Evolutionary conservation across 2,888 invertebrate genomes (phyloP), one percentile per base, ranked within the genome.

Genomic region (Callinectes sapidus): DNA sequence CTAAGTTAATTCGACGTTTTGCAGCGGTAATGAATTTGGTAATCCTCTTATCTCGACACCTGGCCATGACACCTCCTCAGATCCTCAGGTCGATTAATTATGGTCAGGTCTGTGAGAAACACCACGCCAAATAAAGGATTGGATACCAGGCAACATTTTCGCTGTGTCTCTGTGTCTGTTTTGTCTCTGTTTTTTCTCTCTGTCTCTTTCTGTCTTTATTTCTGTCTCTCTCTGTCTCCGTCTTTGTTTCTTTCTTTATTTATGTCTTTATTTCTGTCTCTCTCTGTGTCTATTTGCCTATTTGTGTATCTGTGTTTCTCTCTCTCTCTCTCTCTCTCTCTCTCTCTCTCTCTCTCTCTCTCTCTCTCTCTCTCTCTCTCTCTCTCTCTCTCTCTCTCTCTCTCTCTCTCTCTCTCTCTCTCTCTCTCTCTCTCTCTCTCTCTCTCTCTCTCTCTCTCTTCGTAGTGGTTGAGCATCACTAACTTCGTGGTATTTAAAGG

Each of bases 261-360:
- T 66, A 23, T 66, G n/a, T 71, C 71, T 71, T 35, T 35, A 16
- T 32, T 35, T 35, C 54, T 88, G n/a, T 54, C 55, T 54, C 88
- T 88, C 54, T 48, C 28, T 39, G 6, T 87, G 42, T 87, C 48
- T 42, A 3, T 48, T 42, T 87, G 6, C 16, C 42, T 42, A 3
- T 42, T 1, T 35, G 42, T 18, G 5, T 55, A 1, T 16, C 55
- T 55, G n/a, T 66, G 0, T n/a, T 6, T 23, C 66, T 66, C 66
- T 66, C 88, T 88, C n/a, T 32, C 48, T 88, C 39, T 88, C 54
- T 48, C 54, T 48, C 28, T 88, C 88, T 88, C 88, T 88, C 39
- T 88, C 88, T 54, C 88, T 54, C 48, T 54, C 18, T 54, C 55
- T 54, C 55, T 55, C 54, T 54, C 28, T 55, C 54, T 54, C 88